Percentiles rank a stretch among this genome's conserved stretches.
These are phyloP conservation scores for Eretmocerus hayati DNA, from an alignment of 2,888 invertebrate genomes.

Conservation along the genomic window DNA sequence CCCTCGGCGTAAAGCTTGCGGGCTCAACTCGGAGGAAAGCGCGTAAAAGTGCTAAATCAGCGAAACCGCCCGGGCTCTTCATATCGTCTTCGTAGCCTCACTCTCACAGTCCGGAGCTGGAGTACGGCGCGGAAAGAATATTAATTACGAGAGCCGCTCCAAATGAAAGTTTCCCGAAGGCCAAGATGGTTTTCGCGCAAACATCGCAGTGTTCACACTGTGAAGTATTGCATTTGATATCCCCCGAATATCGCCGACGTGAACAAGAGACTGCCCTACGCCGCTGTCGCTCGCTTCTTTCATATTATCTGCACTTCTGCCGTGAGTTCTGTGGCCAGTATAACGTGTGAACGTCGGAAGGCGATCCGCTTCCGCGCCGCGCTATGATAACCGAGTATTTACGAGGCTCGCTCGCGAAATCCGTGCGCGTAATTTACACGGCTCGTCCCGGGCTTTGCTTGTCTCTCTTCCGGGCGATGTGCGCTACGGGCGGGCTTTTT, in stretches of 20 bases:
- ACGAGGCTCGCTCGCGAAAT: constrained; percentile 38
- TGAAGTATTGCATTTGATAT: constrained; percentile 45
- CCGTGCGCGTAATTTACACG: constrained; percentile 35
- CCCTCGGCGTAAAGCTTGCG: too few relatives aligned
- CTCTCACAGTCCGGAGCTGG: constrained; percentile 3
- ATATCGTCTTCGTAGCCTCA: constrained; percentile 13
- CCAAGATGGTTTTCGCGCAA: constrained; percentile 3
- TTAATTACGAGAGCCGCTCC: constrained; percentile 11
- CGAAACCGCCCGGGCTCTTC: constrained; percentile 3
- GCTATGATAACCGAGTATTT: constrained; percentile 44
- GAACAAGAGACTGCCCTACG: constrained; percentile 12
- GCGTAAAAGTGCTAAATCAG: constrained; percentile 7
- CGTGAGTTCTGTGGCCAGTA: too few relatives aligned
- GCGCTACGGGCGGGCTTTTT: too few relatives aligned
- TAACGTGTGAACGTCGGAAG: too few relatives aligned
- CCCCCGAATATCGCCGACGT: constrained; percentile 18
- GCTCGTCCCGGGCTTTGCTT: constrained; percentile 4
- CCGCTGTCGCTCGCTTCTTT: constrained; percentile 29
- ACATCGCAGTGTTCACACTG: constrained; percentile 21
- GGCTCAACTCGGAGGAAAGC: not conserved
- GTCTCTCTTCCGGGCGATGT: not conserved
- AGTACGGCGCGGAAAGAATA: constrained; percentile 16
- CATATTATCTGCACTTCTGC: not conserved
- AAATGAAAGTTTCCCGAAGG: constrained; percentile 11
- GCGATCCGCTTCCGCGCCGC: too few relatives aligned